A percentile compares a stretch with the other conserved stretches of the same genome.
These are phyloP conservation scores for Oryctolagus cuniculus DNA, from an alignment of 2,113 vertebrate species.

Conservation along the genomic window DNA sequence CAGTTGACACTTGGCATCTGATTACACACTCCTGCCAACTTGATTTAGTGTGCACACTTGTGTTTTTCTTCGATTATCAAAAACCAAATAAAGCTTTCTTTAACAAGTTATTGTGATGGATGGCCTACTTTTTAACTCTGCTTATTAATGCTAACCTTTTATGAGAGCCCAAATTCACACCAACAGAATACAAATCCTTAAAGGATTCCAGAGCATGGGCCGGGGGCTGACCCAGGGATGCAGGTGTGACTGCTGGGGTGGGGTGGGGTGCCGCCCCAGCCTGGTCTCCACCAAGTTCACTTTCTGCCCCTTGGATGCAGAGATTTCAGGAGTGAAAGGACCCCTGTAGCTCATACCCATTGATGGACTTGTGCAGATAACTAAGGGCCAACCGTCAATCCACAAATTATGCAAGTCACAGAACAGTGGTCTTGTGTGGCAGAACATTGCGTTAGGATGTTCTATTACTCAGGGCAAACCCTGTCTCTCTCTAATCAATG, in stretches of 20 bases:
- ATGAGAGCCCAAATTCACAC: conserved; percentile 60
- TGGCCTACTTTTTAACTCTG: conserved; percentile 49
- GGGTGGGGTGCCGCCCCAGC: neutral
- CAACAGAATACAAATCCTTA: conserved; percentile 19
- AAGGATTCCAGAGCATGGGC: neutral
- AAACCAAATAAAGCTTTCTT: conserved; percentile 85
- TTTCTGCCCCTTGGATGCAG: conserved; percentile 34
- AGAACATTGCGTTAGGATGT: neutral
- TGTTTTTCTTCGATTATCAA: conserved; percentile 84
- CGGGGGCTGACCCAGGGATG: too few species aligned
- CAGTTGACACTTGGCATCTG: conserved; percentile 85
- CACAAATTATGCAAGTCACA: neutral
- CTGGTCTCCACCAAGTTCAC: neutral
- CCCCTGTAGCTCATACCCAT: neutral
- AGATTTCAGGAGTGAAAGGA: neutral
- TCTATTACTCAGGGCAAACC: neutral
- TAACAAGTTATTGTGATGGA: conserved; percentile 77
- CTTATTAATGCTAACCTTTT: conserved; percentile 68
- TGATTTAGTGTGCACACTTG: conserved; percentile 85
- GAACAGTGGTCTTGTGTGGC: neutral
- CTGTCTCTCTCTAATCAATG: neutral
- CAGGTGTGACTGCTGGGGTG: neutral
- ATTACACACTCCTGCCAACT: conserved; percentile 84
- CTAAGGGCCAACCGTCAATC: neutral
- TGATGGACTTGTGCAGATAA: neutral